A percentile compares a stretch with the other conserved stretches of the same genome.
Evolutionary conservation across 2,113 vertebrate species (phyloP).

Genomic region (Amblyopsis rosae): DNA sequence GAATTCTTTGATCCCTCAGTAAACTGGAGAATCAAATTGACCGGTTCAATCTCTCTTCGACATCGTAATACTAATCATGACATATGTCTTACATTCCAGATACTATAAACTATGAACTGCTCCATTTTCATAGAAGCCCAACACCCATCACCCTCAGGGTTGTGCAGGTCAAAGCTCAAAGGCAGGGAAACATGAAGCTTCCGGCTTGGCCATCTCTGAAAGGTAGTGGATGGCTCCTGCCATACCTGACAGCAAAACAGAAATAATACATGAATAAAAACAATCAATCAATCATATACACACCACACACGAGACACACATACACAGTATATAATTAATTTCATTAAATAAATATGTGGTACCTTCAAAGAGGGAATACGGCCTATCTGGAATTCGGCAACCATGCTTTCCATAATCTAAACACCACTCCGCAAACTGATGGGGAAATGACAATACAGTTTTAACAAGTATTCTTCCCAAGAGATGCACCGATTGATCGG

Average conservation of each 20-base stretch:
- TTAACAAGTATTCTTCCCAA: too few species aligned
- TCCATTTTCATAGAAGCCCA: neutral
- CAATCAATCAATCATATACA: too few species aligned
- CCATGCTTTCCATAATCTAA: conserved; percentile 94
- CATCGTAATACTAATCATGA: neutral
- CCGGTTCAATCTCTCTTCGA: neutral
- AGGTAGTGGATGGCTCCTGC: conserved; percentile 93
- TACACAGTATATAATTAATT: too few species aligned
- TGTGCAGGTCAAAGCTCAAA: conserved; percentile 86
- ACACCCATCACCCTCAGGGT: neutral
- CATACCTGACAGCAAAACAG: conserved; percentile 83
- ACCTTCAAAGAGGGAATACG: conserved; percentile 99
- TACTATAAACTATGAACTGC: neutral
- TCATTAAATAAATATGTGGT: conserved; percentile 25
- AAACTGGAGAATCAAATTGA: neutral
- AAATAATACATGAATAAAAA: neutral
- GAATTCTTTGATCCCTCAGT: neutral
- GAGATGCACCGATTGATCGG: too few species aligned
- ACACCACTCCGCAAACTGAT: conserved; percentile 98
- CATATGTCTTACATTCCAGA: neutral
- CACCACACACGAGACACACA: too few species aligned
- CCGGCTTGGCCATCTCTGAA: conserved; percentile 85
- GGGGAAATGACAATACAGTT: conserved; percentile 2
- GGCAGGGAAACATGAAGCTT: conserved; percentile 88
- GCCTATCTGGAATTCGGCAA: conserved; percentile 94